Conservation (phyloP, 2,888 invertebrate genomes). For the Acholoe squamosa region DNA sequence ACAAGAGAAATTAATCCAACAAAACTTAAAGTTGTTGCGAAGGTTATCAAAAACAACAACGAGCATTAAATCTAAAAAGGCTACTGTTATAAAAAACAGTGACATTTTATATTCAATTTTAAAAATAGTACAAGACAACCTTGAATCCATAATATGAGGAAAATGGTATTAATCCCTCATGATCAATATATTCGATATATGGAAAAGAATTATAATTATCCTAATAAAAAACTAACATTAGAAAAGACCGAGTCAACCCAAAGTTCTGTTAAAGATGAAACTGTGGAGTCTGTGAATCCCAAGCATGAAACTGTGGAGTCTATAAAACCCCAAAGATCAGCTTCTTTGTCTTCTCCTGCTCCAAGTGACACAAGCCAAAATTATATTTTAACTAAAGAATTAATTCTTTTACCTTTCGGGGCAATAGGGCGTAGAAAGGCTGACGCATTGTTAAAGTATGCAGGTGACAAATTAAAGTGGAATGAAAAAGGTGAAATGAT, state of each 20-base stretch:
- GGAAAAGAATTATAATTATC: not conserved
- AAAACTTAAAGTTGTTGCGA: not conserved
- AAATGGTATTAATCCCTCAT: no score
- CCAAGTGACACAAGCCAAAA: no score
- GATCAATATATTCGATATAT: no score
- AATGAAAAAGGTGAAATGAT: not conserved
- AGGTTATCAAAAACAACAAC: not conserved
- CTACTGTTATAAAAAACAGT: no score
- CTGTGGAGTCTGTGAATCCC: no score
- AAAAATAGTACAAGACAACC: no score
- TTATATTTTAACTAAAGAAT: not conserved
- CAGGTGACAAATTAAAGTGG: not conserved
- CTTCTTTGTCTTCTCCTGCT: no score
- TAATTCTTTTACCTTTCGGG: not conserved
- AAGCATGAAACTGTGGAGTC: no score
- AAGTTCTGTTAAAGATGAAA: not conserved
- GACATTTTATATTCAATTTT: no score
- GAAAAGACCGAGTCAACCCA: not conserved
- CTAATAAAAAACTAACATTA: not conserved
- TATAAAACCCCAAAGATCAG: no score
- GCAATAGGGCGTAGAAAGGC: not conserved
- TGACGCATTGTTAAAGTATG: not conserved
- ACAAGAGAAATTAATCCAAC: not conserved
- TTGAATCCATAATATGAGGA: no score
- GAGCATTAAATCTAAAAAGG: not conserved